phyloP scores from a whole-genome alignment of 2,888 invertebrate genomes.

The Scaeva pyrastri region DNA sequence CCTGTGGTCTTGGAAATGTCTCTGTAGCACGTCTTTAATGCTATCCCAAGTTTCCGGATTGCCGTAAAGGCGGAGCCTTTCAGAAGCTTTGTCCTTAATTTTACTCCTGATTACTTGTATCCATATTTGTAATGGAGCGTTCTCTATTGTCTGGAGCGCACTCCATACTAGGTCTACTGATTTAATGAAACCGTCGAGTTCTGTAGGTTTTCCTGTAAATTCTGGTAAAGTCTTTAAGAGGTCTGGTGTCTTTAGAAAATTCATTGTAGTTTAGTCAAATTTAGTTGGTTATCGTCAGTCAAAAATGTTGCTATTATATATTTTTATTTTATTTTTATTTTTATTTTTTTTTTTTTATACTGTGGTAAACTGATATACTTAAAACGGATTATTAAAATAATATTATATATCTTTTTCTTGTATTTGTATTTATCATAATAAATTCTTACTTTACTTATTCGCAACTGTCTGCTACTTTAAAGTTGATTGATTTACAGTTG shows the following conservation, averaged over 20 bases:
- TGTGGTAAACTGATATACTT: too few relatives aligned
- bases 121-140: background rate
- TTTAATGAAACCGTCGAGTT: conserved; percentile 6
- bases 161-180: conserved; percentile 8
- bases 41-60: conserved; percentile 29
- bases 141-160: background rate
- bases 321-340: too few relatives aligned
- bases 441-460: too few relatives aligned
- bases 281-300: too few relatives aligned
- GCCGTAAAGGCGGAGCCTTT: conserved; percentile 7
- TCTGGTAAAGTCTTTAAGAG: conserved; percentile 9
- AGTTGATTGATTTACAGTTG: too few relatives aligned
- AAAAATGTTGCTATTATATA: too few relatives aligned
- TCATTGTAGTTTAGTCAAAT: too few relatives aligned
- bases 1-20: conserved; percentile 12
- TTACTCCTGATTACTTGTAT: background rate
- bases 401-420: too few relatives aligned
- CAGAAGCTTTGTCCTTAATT: background rate
- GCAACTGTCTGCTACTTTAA: too few relatives aligned
- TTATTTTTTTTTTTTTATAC: background rate
- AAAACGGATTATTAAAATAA: too few relatives aligned
- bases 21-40: background rate
- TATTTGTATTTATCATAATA: too few relatives aligned
- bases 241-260: conserved; percentile 5
- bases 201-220: background rate